Evolutionary conservation across 2,888 invertebrate species (phyloP).

Genomic region (Pantelozetes paolii): DNA sequence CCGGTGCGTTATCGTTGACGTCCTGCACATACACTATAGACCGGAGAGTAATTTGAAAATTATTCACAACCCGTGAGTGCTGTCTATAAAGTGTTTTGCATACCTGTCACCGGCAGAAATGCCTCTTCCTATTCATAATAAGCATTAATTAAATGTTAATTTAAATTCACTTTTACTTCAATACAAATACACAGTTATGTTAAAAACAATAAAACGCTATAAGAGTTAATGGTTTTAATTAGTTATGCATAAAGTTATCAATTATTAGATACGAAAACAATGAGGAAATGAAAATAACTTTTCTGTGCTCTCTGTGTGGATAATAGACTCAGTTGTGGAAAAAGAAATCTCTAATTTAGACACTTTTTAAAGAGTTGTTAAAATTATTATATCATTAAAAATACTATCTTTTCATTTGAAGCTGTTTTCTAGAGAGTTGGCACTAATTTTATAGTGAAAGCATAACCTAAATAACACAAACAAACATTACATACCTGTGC

Average conservation of each 20-base stretch:
- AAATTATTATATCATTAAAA: conserved; percentile 25
- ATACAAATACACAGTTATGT: background rate
- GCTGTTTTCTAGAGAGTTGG: conserved; percentile 3
- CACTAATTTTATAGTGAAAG: conserved; percentile 32
- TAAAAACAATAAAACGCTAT: background rate
- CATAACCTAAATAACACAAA: conserved; percentile 11
- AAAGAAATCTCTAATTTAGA: conserved; percentile 21
- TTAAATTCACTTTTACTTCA: background rate
- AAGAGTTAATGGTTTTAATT: background rate
- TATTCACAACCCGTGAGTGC: background rate
- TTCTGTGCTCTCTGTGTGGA: too few relatives aligned
- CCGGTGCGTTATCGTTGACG: conserved; percentile 70
- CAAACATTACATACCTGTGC: background rate
- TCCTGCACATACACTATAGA: conserved; percentile 55
- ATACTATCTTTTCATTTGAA: conserved; percentile 25
- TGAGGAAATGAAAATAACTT: conserved; percentile 33
- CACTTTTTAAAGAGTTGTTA: background rate
- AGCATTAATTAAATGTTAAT: background rate
- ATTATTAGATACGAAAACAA: conserved; percentile 5
- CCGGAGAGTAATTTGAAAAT: background rate
- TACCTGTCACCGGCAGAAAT: conserved; percentile 71
- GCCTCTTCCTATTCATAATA: conserved; percentile 65
- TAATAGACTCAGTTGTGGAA: conserved; percentile 26
- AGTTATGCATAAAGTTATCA: conserved; percentile 21
- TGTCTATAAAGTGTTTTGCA: background rate